A percentile compares a stretch with the other conserved stretches of the same genome.
phyloP scores from a whole-genome alignment of 1,140 invertebrate species.

The Dryas iulia region DNA sequence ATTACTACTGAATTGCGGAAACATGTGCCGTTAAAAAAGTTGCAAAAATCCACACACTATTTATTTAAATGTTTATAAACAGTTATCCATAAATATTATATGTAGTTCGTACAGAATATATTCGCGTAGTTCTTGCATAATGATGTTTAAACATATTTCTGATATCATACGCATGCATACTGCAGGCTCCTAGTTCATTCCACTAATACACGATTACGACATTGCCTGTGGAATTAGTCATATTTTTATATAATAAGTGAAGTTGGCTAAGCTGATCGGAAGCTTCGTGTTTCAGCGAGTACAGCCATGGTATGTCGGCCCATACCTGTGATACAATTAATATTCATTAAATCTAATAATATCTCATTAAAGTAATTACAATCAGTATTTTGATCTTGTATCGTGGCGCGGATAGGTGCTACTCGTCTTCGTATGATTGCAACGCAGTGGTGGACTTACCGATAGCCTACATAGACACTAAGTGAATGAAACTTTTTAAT shows the following conservation, averaged over 20 bases:
- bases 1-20: neutral
- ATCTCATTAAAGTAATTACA: constrained; percentile 26
- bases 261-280: constrained; percentile 33
- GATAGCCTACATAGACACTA: neutral
- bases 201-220: constrained; percentile 11
- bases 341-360: constrained; percentile 30
- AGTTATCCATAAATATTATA: constrained; percentile 30
- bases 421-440: constrained; percentile 8
- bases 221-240: constrained; percentile 30
- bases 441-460: neutral
- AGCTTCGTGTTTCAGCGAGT: constrained; percentile 33
- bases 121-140: constrained; percentile 36
- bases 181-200: constrained; percentile 20
- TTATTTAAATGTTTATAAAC: constrained; percentile 22
- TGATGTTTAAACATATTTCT: constrained; percentile 21
- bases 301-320: constrained; percentile 38
- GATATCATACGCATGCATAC: constrained; percentile 11
- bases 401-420: constrained; percentile 19
- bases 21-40: constrained; percentile 10
- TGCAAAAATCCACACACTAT: constrained; percentile 18
- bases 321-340: constrained; percentile 41
- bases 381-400: constrained; percentile 34
- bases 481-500: neutral
- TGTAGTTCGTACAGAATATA: constrained; percentile 28
- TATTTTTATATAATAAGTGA: constrained; percentile 30